Conservation (phyloP, 2,797 vertebrate species). For the Cephalopachus bancanus region DNA sequence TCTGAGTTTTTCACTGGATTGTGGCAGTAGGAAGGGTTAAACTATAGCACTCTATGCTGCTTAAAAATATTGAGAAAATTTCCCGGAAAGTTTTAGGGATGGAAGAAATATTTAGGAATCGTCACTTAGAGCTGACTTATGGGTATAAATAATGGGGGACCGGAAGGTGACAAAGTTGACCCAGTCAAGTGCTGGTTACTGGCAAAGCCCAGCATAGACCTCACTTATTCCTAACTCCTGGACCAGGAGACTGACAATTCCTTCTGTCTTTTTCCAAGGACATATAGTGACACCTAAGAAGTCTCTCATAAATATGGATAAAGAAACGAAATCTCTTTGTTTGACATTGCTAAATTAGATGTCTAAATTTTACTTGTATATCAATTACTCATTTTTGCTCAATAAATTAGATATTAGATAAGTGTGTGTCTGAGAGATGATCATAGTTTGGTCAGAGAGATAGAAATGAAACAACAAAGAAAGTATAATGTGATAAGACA, state of each 20-base stretch:
- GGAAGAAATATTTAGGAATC: neutral
- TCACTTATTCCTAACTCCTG: neutral
- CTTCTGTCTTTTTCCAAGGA: neutral
- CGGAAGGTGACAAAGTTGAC: neutral
- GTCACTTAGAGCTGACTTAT: neutral
- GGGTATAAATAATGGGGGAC: neutral
- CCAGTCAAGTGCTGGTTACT: neutral
- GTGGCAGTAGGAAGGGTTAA: neutral
- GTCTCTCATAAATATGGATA: neutral
- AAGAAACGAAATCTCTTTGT: neutral
- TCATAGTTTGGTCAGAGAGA: neutral
- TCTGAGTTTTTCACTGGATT: neutral
- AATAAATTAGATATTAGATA: neutral
- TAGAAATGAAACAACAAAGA: neutral
- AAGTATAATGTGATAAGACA: neutral
- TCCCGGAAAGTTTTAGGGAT: neutral
- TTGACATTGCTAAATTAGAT: neutral
- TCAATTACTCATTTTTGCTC: neutral
- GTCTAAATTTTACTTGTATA: neutral
- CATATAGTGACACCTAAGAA: neutral
- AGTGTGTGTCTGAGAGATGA: neutral
- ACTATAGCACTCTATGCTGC: neutral
- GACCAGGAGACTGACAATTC: neutral
- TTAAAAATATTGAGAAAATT: slow-evolving; percentile 18
- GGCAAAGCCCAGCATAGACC: neutral